phyloP scores from a whole-genome alignment of 2,888 invertebrate species.

The Erebia aethiops region DNA sequence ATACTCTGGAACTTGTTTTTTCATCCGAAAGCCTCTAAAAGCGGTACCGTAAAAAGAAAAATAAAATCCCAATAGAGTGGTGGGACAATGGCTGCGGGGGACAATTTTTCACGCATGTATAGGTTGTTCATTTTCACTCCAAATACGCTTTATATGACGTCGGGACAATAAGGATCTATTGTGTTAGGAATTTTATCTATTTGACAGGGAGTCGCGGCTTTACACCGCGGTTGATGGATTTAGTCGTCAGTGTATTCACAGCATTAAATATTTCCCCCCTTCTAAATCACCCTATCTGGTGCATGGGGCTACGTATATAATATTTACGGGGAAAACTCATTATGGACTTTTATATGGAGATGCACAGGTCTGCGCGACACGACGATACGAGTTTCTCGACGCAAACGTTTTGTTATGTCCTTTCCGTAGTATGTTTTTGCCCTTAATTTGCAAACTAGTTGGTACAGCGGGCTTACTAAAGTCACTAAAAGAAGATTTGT shows the following conservation, averaged over 20 bases:
- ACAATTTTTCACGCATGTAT: constrained; percentile 44
- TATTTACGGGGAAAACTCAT: too few relatives aligned
- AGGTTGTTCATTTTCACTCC: constrained; percentile 39
- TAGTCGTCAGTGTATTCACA: constrained; percentile 2
- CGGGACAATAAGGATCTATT: constrained; percentile 38
- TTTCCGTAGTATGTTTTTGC: too few relatives aligned
- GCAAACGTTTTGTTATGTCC: too few relatives aligned
- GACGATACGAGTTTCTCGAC: too few relatives aligned
- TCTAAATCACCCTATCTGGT: neutral
- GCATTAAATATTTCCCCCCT: neutral
- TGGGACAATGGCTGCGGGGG: constrained; percentile 39
- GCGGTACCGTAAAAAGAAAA: constrained; percentile 42
- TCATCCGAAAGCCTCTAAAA: constrained; percentile 38
- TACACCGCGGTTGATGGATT: constrained; percentile 27
- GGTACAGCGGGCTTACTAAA: too few relatives aligned
- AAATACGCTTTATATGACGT: constrained; percentile 38
- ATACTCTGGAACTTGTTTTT: constrained; percentile 17
- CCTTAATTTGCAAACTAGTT: too few relatives aligned
- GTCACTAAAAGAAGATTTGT: too few relatives aligned
- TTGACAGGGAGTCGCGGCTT: constrained; percentile 29
- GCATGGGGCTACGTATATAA: neutral
- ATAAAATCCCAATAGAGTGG: constrained; percentile 43
- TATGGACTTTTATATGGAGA: too few relatives aligned
- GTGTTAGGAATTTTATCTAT: constrained; percentile 37
- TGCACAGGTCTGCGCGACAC: too few relatives aligned